Evolutionary conservation across 1,140 invertebrate species (phyloP).

Genomic region (Cyclargus thomasi): DNA sequence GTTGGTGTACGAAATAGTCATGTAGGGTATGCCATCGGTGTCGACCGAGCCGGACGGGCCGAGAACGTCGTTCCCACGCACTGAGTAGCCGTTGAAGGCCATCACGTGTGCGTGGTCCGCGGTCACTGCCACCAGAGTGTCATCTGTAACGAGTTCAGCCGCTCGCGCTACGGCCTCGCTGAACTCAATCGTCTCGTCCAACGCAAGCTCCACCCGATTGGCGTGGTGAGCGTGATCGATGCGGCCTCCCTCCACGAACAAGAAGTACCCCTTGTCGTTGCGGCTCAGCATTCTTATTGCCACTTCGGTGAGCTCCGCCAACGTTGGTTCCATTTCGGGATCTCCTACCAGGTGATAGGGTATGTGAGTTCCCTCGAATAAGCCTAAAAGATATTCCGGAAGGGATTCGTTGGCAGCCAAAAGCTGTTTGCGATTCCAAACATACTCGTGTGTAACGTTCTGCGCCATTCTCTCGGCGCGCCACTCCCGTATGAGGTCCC

Average conservation of each 20-base stretch:
- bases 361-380: slow-evolving; percentile 5
- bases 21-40: neutral
- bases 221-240: neutral
- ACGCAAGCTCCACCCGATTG: neutral
- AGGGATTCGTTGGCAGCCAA: neutral
- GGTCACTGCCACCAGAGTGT: neutral
- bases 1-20: slow-evolving; percentile 9
- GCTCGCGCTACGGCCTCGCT: neutral
- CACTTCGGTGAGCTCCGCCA: slow-evolving; percentile 1
- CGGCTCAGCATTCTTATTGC: slow-evolving; percentile 1
- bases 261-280: neutral
- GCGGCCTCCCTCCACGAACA: neutral
- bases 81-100: slow-evolving; percentile 4
- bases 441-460: slow-evolving; percentile 1
- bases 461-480: neutral
- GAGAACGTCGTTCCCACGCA: neutral
- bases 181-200: slow-evolving; percentile 4
- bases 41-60: neutral
- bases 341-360: neutral
- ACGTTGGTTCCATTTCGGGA: neutral
- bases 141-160: neutral
- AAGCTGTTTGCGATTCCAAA: slow-evolving; percentile 3
- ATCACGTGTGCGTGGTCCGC: slow-evolving; percentile 7
- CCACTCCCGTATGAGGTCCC: neutral
- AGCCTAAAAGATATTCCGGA: neutral